Percentiles rank a stretch among this genome's conserved stretches.
phyloP scores from a whole-genome alignment of 2,888 invertebrate genomes.

The Heliconius hortense region DNA sequence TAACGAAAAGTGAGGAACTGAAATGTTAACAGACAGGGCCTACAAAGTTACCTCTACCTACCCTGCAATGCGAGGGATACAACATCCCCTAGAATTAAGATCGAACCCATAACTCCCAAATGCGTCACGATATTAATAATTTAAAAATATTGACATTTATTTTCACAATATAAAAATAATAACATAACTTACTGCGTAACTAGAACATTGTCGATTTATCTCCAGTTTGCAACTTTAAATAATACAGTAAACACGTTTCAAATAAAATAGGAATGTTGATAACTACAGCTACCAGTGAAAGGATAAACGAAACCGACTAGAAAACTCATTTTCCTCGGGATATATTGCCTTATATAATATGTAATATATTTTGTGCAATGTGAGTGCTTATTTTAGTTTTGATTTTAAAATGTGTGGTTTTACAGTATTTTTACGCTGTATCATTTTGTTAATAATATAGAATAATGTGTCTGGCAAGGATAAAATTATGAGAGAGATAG shows the following conservation, averaged over 20 bases:
- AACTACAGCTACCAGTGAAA: neutral
- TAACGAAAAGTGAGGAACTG: no score
- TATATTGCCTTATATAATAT: neutral
- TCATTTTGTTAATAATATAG: no score
- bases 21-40: no score
- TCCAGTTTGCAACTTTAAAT: neutral
- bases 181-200: neutral
- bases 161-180: no score
- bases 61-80: no score
- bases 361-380: neutral
- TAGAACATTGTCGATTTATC: neutral
- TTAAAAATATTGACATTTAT: no score
- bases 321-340: neutral
- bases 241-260: neutral
- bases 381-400: neutral
- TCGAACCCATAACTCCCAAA: no score
- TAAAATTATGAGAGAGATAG: no score
- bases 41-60: no score
- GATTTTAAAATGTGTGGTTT: neutral
- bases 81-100: no score
- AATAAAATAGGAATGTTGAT: constrained; percentile 1
- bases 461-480: no score
- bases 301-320: constrained; percentile 4
- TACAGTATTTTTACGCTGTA: neutral
- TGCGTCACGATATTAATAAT: no score